Evolutionary conservation across 2,888 invertebrate genomes (phyloP).

Genomic region (Zeuzera pyrina): DNA sequence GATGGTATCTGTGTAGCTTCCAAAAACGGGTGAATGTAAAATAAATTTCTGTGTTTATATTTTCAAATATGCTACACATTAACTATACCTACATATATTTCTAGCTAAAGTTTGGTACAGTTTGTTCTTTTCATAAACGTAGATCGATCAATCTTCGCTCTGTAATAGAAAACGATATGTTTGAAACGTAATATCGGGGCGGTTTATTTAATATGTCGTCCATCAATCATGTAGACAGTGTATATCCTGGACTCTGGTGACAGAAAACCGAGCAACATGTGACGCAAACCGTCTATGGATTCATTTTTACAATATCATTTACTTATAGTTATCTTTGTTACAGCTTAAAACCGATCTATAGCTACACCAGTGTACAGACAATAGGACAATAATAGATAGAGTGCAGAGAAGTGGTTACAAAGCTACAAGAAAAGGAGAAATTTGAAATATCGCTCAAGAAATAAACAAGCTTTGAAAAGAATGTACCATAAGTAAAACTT

Average conservation of each 20-base stretch:
- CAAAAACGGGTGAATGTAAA: constrained; percentile 2
- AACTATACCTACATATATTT: no score
- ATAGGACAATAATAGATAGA: no score
- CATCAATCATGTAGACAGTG: constrained; percentile 58
- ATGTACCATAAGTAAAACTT: constrained; percentile 27
- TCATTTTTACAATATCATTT: no score
- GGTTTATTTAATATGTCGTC: constrained; percentile 64
- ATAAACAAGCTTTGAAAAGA: no score
- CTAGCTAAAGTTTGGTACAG: constrained; percentile 11
- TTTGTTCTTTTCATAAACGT: constrained; percentile 32
- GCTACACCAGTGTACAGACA: no score
- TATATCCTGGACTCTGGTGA: constrained; percentile 44
- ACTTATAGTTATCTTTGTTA: no score
- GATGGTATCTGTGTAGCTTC: constrained; percentile 16
- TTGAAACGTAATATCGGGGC: constrained; percentile 60
- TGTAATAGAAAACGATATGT: constrained; percentile 56
- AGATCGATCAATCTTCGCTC: constrained; percentile 53
- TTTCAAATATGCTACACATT: no score
- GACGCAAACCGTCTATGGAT: constrained; percentile 24
- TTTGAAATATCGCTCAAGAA: no score
- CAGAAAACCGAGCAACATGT: constrained; percentile 55
- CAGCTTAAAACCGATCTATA: no score
- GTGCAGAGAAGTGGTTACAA: no score
- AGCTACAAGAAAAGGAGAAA: no score
- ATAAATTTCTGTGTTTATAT: constrained; percentile 1